Base-by-base conservation (phyloP, 1,140 invertebrate species). In the Tetraneura akinire region DNA sequence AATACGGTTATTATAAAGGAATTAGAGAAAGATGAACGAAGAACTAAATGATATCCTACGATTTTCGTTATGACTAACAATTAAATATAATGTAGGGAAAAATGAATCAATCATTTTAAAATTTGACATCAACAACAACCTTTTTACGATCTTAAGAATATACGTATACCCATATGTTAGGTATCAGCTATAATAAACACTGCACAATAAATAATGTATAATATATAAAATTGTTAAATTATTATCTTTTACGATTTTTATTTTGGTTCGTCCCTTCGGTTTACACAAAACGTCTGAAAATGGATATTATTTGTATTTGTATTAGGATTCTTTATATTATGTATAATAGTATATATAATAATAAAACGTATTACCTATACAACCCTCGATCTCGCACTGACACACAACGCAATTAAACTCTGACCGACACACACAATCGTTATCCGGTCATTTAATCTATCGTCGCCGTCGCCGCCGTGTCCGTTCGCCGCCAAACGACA, bases 381-480 rank as follows among this genome's bases (percentile, higher is more conserved):
- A 32, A 68, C 37, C 32, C 26, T 37, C 11, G 16, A 5, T n/a
- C 32, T 21, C 1, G 32, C 21, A 26, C 21, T 23, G 11, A 37
- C 32, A 37, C 8, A n/a, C 51, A 57, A 29, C 51, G 53, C 73
- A 76, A 76, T 76, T 76, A 76, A 76, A 57, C 32, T 76, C 53
- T 76, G 53, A 45, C 73, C 53, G 3, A 13, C 21, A 76, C 51
- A 11, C 26, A 9, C n/a, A 1, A 37, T 37, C 32, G 53, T 76
- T 76, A 76, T 78, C 74, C 21, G 53, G 55, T 78, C 74, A 62
- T 78, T 60, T 47, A 62, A 78, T 78, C 74, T 49, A 71, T 78
- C 32, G 71, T 32, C 70, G 14, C 5, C 45, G 14, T 29, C 45
- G 23, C 16, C 62, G 62, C 14, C 18, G 18, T 64, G 60, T 37